These are phyloP conservation scores for Trichomycterus rosablanca DNA, from an alignment of 2,113 vertebrate genomes.

Conservation along the genomic window DNA sequence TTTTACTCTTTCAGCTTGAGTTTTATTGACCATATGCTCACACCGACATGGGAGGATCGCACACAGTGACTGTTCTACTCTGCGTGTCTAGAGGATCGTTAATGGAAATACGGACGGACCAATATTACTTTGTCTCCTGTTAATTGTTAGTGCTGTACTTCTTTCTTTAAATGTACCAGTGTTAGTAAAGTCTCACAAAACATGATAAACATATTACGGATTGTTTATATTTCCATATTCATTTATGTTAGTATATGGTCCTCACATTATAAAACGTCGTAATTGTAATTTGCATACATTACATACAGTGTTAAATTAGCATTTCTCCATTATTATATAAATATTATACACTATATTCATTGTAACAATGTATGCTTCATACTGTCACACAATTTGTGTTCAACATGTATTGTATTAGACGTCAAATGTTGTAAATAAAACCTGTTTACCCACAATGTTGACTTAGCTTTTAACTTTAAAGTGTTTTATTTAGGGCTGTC, in stretches of 20 bases:
- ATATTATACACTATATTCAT: conserved; percentile 51
- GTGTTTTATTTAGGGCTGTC: too few relatives aligned
- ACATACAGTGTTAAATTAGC: conserved; percentile 30
- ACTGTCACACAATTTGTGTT: conserved; percentile 64
- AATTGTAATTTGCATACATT: conserved; percentile 54
- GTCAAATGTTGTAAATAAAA: conserved; percentile 70
- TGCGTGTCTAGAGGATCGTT: conserved; percentile 40
- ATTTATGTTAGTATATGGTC: conserved; percentile 45
- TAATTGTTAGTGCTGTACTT: conserved; percentile 38
- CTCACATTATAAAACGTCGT: conserved; percentile 65
- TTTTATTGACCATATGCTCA: not conserved
- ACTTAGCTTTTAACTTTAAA: too few relatives aligned
- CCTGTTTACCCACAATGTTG: conserved; percentile 14
- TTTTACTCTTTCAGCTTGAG: not conserved
- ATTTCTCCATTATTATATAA: conserved; percentile 46
- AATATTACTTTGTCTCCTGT: conserved; percentile 51
- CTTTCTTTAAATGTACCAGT: conserved; percentile 51
- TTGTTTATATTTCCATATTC: conserved; percentile 50
- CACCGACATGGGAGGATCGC: conserved; percentile 5
- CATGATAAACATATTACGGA: conserved; percentile 39
- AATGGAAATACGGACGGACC: conserved; percentile 58
- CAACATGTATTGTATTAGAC: conserved; percentile 57
- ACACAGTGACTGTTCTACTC: conserved; percentile 2
- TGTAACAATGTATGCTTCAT: conserved; percentile 63
- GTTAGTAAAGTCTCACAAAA: conserved; percentile 37